A percentile compares a stretch with the other conserved stretches of the same genome.
These are phyloP conservation scores for Catamblyrhynchus diadema DNA, from an alignment of 2,797 vertebrate species.

Conservation along the genomic window DNA sequence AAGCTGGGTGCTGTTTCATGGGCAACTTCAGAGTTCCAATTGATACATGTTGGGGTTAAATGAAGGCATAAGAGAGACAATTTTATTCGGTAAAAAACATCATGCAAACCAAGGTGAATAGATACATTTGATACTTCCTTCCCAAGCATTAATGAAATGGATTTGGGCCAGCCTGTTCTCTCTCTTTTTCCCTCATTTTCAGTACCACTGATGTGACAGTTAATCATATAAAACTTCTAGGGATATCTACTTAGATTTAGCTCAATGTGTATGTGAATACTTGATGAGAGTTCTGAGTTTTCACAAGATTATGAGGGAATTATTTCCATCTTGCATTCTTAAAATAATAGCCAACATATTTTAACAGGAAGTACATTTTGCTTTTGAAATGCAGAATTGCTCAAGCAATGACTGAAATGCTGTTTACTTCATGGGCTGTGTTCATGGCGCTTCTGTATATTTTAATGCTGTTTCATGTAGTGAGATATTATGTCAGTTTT, in stretches of 20 bases:
- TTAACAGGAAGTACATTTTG: background rate
- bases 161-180: slow-evolving; percentile 7
- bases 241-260: background rate
- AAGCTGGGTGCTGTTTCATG: background rate
- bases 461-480: background rate
- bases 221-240: background rate
- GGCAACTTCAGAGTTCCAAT: background rate
- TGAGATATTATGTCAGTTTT: background rate
- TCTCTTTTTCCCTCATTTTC: background rate
- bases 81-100: background rate
- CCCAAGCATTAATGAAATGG: background rate
- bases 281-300: background rate
- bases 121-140: background rate
- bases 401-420: background rate
- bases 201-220: background rate
- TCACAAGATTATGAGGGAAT: background rate
- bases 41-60: background rate
- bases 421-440: background rate
- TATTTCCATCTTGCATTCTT: background rate
- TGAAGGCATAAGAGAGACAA: background rate
- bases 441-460: background rate
- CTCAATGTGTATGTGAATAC: background rate
- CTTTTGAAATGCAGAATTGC: background rate
- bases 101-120: background rate
- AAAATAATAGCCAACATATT: background rate